These are phyloP conservation scores for Illadopsis cleaveri DNA, from an alignment of 2,113 vertebrate genomes.

Conservation along the genomic window DNA sequence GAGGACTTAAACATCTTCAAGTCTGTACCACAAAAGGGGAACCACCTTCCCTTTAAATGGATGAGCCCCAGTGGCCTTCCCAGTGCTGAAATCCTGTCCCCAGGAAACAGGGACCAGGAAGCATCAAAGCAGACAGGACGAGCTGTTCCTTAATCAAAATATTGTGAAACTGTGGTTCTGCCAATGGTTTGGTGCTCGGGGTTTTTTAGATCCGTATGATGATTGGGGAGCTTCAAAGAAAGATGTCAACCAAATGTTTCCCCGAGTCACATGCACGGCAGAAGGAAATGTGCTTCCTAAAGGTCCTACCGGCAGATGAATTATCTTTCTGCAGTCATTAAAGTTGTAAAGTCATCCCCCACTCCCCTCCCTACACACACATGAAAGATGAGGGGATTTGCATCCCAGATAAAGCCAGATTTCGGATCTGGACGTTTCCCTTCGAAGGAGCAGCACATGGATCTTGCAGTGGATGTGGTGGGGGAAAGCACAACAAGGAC, in stretches of 20 bases:
- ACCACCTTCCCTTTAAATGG: neutral
- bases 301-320: slow-evolving; percentile 7
- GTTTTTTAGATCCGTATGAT: neutral
- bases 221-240: slow-evolving; percentile 45
- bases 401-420: neutral
- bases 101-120: neutral
- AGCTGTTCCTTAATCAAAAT: slow-evolving; percentile 38
- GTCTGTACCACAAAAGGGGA: neutral
- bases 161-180: slow-evolving; percentile 5
- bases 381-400: slow-evolving; percentile 20
- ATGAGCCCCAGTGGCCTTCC: neutral
- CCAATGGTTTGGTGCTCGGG: neutral
- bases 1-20: neutral
- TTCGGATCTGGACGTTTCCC: neutral
- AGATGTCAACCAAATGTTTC: slow-evolving; percentile 59
- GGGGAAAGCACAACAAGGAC: neutral
- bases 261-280: slow-evolving; percentile 3
- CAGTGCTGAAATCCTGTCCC: neutral
- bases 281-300: slow-evolving; percentile 59
- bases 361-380: neutral
- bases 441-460: neutral
- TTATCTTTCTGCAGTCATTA: neutral
- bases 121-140: neutral
- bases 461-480: neutral
- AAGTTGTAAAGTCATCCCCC: neutral